phyloP scores from a whole-genome alignment of 2,113 vertebrate genomes.

The Spizaetus ornatus region DNA sequence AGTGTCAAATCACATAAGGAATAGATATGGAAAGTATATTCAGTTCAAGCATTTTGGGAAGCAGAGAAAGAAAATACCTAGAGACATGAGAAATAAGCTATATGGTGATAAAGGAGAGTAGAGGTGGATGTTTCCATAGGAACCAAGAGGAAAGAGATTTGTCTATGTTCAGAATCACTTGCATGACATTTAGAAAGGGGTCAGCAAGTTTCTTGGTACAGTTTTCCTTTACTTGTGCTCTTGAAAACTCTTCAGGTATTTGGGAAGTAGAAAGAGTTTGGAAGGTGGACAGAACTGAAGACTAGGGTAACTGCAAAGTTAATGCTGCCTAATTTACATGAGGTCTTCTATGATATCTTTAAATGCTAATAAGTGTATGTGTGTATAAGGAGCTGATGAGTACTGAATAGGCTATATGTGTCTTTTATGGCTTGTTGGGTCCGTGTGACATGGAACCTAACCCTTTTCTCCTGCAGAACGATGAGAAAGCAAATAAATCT shows the following conservation, averaged over 20 bases:
- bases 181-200: conserved; percentile 14
- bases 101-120: not conserved
- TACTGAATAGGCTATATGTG: not conserved
- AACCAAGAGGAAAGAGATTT: conserved; percentile 36
- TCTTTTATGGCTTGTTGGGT: not conserved
- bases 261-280: not conserved
- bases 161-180: conserved; percentile 10
- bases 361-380: not conserved
- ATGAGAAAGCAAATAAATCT: not conserved
- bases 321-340: not conserved
- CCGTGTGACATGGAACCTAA: not conserved
- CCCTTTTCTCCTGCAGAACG: not conserved
- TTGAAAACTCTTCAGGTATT: not conserved
- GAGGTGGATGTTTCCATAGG: conserved; percentile 44
- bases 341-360: not conserved
- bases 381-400: not conserved
- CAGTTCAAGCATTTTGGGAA: not conserved
- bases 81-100: conserved; percentile 31
- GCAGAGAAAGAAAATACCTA: not conserved
- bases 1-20: not conserved
- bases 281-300: not conserved
- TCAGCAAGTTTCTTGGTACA: not conserved
- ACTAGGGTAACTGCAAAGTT: not conserved
- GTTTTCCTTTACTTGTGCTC: not conserved
- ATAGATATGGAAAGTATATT: conserved; percentile 10